Conservation (phyloP, 2,888 invertebrate species). For the Rutpela maculata region DNA sequence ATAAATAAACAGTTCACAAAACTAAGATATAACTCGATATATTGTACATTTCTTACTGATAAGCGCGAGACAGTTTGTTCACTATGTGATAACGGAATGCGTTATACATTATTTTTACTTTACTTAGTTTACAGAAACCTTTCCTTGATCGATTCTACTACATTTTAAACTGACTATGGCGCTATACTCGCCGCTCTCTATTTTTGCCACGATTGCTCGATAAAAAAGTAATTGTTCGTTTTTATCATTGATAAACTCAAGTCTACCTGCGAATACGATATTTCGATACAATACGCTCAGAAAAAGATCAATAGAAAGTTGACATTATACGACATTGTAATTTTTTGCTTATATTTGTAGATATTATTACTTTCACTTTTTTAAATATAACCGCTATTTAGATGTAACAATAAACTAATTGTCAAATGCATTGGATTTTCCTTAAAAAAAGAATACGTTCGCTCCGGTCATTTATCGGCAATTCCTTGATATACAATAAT, state of each 20-base stretch:
- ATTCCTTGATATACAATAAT: no score
- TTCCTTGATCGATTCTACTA: slow-evolving; percentile 38
- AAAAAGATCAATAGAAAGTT: slow-evolving; percentile 34
- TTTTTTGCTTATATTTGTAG: slow-evolving; percentile 34
- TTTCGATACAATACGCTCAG: slow-evolving; percentile 17
- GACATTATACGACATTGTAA: slow-evolving; percentile 27
- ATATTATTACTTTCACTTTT: slow-evolving; percentile 45
- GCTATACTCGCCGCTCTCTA: slow-evolving; percentile 27
- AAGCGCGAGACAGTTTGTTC: slow-evolving; percentile 49
- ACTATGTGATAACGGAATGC: slow-evolving; percentile 44
- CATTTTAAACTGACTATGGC: slow-evolving; percentile 32
- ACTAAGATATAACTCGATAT: slow-evolving; percentile 27
- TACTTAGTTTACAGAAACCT: slow-evolving; percentile 44
- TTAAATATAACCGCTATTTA: slow-evolving; percentile 34
- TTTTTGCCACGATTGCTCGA: slow-evolving; percentile 26
- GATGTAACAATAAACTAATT: slow-evolving; percentile 12
- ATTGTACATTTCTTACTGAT: slow-evolving; percentile 51
- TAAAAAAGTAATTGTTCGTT: slow-evolving; percentile 40
- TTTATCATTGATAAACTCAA: slow-evolving; percentile 43
- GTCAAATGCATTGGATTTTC: not conserved
- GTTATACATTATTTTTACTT: slow-evolving; percentile 47
- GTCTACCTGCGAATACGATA: slow-evolving; percentile 7
- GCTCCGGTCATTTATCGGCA: no score
- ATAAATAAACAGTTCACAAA: slow-evolving; percentile 22
- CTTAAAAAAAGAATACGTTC: not conserved